These are phyloP conservation scores for Megaceryle torquata DNA, from an alignment of 2,113 vertebrate species.

Conservation along the genomic window DNA sequence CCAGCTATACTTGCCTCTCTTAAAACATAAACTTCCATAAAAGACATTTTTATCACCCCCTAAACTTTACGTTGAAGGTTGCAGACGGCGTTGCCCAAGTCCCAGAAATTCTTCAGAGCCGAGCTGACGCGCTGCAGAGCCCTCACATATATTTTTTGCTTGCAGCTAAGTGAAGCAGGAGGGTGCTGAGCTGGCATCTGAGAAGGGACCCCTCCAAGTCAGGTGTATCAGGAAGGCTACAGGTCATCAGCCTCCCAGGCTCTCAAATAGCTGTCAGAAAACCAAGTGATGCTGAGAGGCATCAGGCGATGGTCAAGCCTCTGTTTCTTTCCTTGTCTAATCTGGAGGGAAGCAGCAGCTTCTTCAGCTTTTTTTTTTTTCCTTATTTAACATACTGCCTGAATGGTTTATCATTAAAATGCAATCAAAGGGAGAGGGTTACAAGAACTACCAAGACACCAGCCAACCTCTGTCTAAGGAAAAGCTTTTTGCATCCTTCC, in stretches of 20 bases:
- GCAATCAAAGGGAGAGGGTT: neutral
- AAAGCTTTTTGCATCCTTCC: neutral
- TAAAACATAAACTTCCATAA: neutral
- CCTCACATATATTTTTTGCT: neutral
- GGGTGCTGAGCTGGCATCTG: neutral
- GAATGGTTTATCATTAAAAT: neutral
- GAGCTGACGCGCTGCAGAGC: neutral
- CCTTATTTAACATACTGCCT: neutral
- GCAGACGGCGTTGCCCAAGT: accelerated
- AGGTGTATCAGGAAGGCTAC: neutral
- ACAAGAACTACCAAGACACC: neutral
- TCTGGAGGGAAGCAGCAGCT: neutral
- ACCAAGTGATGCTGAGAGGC: neutral
- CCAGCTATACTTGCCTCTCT: neutral
- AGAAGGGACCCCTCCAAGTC: neutral
- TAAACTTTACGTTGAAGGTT: neutral
- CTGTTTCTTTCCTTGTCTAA: neutral
- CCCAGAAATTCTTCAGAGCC: neutral
- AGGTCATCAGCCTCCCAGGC: neutral
- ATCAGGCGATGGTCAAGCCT: neutral
- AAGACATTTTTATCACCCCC: neutral
- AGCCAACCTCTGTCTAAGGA: neutral
- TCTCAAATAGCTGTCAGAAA: neutral
- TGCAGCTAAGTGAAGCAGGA: neutral
- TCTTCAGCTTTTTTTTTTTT: neutral